A percentile compares a stretch with the other conserved stretches of the same genome.
Evolutionary conservation across 2,888 invertebrate genomes (phyloP).

Genomic region (Gnatocerus cornutus): DNA sequence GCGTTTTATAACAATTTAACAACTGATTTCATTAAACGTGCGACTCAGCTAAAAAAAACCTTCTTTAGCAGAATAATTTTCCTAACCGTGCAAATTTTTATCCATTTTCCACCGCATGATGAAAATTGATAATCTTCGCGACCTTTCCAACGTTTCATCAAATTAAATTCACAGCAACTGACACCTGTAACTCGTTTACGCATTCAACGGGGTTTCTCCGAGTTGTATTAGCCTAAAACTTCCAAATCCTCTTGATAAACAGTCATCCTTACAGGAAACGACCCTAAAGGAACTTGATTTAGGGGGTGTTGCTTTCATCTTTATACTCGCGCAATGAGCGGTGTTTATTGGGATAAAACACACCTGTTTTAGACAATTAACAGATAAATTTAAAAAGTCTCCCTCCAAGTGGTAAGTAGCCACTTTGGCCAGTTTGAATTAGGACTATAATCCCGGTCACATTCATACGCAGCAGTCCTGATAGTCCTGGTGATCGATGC

Average conservation of each 20-base stretch:
- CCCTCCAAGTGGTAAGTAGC: no score
- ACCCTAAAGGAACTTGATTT: slow-evolving; percentile 29
- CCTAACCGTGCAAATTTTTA: no score
- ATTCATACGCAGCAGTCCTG: slow-evolving; percentile 43
- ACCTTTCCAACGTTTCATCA: not conserved
- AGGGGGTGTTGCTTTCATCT: slow-evolving; percentile 16
- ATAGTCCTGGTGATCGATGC: slow-evolving; percentile 47
- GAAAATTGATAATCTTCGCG: no score
- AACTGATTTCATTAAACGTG: no score
- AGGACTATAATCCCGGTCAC: slow-evolving; percentile 35
- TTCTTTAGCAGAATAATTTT: no score
- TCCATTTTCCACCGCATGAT: no score
- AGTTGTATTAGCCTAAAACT: slow-evolving; percentile 30
- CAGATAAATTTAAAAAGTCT: not conserved
- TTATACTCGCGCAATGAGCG: not conserved
- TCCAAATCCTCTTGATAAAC: slow-evolving; percentile 32
- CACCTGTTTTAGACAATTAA: not conserved
- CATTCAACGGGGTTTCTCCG: slow-evolving; percentile 9
- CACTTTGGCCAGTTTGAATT: no score
- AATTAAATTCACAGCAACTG: slow-evolving; percentile 5
- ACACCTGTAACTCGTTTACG: slow-evolving; percentile 33
- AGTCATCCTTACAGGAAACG: slow-evolving; percentile 16
- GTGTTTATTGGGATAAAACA: slow-evolving; percentile 8
- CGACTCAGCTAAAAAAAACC: no score
- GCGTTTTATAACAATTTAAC: no score